Conservation (phyloP, 2,797 vertebrate genomes). For the Orientallactaga sibirica region DNA sequence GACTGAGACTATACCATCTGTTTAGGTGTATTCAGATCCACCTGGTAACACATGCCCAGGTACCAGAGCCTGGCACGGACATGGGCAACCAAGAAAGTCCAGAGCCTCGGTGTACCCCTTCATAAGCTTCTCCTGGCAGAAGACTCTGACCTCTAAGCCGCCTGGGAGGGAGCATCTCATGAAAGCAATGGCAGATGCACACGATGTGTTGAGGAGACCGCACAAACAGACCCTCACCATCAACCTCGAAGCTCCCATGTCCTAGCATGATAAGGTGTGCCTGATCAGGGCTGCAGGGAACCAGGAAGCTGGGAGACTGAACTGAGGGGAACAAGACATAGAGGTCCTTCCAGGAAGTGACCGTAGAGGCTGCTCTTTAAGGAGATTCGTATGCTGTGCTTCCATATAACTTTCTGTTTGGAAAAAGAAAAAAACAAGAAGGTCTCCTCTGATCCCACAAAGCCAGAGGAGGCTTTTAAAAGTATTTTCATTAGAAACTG, state of each 20-base stretch:
- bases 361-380: not conserved
- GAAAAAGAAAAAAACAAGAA: not conserved
- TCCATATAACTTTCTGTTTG: not conserved
- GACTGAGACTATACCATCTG: not conserved
- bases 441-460: not conserved
- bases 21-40: not conserved
- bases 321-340: not conserved
- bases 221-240: fast-evolving
- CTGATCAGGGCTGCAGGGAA: not conserved
- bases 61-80: not conserved
- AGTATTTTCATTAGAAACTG: not conserved
- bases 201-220: not conserved
- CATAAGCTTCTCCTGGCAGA: not conserved
- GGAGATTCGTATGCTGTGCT: not conserved
- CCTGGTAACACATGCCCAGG: not conserved
- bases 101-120: not conserved
- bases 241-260: not conserved
- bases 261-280: not conserved
- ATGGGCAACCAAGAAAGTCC: not conserved
- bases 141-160: not conserved
- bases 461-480: not conserved
- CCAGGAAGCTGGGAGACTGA: not conserved
- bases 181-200: not conserved
- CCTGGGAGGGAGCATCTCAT: not conserved
- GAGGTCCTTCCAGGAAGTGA: not conserved